Base-by-base conservation (phyloP, 2,797 vertebrate genomes). In the Babyrousa celebensis region DNA sequence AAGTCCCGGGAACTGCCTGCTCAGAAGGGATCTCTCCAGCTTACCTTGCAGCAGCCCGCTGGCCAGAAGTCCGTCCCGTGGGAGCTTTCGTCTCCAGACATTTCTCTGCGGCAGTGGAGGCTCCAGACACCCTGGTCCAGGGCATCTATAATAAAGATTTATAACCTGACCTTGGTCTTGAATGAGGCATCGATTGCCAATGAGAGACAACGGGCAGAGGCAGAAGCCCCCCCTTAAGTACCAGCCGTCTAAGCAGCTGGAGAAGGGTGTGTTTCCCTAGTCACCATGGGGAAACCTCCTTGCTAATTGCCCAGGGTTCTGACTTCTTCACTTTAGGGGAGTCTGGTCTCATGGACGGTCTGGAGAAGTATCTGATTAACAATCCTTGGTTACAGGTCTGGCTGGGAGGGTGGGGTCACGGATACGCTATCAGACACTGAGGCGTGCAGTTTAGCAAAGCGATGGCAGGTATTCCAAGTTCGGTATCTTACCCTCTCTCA, bases 281-380 rank as follows among this genome's bases (percentile, higher is more conserved):
- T 89, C 96, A 78, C 93, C 96, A 71, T 95, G 72, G 94, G 87
- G 93, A 10, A 96, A 97, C 97, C 96, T 91, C 54, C 85, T 95
- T 89, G 89, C 87, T 97, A 96, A 96, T 95, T 93, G 97, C 95
- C 48, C 23, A 56, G 32, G 83, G 29, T 93, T 96, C 95, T 86
- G 43, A 40, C 92, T 95, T 82, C 96, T 95, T 94, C 91, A 95
- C 91, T 93, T 86, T 84, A 96, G 92, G 97, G 95, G 96, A 95
- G 96, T 89, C 97, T 94, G 68, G 36, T 92, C 83, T 97, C 93
- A 96, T 97, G 95, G 91, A 91, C 96, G 62, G 96, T 97, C 97
- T 95, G 97, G 93, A 72, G 85, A 92, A 95, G 92, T 65, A 96
- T 98, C 96, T 97, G 96, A 95, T 98, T 97, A 97, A 96, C 96